phyloP scores from a whole-genome alignment of 1,140 invertebrate species.

The Apocrypta bakeri region DNA sequence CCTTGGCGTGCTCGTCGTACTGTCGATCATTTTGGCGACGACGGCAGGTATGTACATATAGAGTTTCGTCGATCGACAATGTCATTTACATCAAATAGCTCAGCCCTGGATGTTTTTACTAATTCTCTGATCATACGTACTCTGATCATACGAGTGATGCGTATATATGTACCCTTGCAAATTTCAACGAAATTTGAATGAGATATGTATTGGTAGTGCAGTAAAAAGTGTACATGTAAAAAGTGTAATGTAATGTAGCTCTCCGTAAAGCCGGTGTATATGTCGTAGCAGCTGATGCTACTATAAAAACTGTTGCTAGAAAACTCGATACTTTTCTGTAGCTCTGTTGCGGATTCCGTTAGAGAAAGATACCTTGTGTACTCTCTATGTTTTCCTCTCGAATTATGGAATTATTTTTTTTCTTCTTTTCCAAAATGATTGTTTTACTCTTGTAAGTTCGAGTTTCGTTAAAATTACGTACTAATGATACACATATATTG shows the following conservation, averaged over 20 bases:
- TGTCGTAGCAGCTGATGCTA: background rate
- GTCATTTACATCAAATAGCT: background rate
- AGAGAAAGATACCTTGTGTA: background rate
- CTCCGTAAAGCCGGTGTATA: background rate
- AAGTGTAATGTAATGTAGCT: background rate
- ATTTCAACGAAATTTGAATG: no score
- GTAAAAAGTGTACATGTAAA: background rate
- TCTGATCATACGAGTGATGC: no score
- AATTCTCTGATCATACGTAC: background rate
- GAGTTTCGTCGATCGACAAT: background rate
- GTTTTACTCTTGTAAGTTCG: no score
- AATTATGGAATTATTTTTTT: no score
- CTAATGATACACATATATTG: no score
- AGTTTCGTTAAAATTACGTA: no score
- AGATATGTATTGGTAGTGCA: no score
- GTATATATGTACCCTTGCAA: no score
- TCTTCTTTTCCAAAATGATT: no score
- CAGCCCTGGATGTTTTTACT: background rate
- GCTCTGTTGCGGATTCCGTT: background rate
- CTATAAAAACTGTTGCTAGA: background rate
- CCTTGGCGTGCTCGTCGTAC: conserved; percentile 69
- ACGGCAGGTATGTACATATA: conserved; percentile 58
- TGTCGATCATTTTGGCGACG: conserved; percentile 63
- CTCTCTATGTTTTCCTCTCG: no score
- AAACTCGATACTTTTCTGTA: background rate